Evolutionary conservation across 1,140 invertebrate genomes (phyloP).

Genomic region (Hylaeus anthracinus): DNA sequence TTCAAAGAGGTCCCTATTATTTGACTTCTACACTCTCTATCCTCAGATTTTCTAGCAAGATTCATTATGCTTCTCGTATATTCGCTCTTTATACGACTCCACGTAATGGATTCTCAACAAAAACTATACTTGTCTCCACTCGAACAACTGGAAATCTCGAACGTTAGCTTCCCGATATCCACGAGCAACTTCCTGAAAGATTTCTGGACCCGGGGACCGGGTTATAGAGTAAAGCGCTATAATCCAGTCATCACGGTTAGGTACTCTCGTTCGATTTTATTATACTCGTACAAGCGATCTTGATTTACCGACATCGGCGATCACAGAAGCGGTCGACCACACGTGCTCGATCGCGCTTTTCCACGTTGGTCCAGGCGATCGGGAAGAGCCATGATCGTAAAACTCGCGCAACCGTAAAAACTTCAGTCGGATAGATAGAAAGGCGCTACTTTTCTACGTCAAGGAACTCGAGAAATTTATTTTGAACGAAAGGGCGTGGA

Average conservation of each 20-base stretch:
- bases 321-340: background rate
- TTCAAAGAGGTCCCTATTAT: too few relatives aligned
- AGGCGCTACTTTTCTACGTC: background rate
- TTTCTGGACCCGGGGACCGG: background rate
- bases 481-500: background rate
- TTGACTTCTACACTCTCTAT: too few relatives aligned
- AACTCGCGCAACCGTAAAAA: constrained; percentile 45
- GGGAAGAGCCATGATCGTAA: constrained; percentile 30
- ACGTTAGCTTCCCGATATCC: too few relatives aligned
- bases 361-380: constrained; percentile 12
- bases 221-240: background rate
- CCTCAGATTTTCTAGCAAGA: too few relatives aligned
- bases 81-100: too few relatives aligned
- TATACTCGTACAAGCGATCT: background rate
- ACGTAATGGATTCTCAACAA: too few relatives aligned
- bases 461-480: constrained; percentile 44
- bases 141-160: too few relatives aligned
- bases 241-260: background rate
- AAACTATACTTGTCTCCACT: too few relatives aligned
- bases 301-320: background rate
- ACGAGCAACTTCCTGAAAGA: background rate
- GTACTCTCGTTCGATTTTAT: background rate
- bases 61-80: too few relatives aligned
- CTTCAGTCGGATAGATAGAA: constrained; percentile 13
- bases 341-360: constrained; percentile 10